A percentile compares a stretch with the other conserved stretches of the same genome.
Evolutionary conservation across 2,113 vertebrate genomes (phyloP).

Genomic region (Todiramphus chloris): DNA sequence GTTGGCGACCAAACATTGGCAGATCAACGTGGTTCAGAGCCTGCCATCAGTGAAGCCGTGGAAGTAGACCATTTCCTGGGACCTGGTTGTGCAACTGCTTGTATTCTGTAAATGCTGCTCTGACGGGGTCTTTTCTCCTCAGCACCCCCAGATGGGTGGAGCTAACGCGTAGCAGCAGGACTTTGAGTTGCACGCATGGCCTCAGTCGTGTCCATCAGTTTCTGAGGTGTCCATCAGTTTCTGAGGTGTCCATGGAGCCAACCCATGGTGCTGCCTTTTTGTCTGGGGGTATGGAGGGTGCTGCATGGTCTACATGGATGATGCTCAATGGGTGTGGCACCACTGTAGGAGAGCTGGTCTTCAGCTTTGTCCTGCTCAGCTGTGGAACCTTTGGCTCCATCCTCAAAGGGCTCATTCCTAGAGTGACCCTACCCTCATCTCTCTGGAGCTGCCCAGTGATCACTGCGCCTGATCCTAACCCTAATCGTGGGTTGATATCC

Average conservation of each 20-base stretch:
- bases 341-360: not conserved
- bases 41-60: not conserved
- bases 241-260: not conserved
- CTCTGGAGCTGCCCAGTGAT: not conserved
- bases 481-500: not conserved
- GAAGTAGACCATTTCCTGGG: not conserved
- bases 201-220: accelerated
- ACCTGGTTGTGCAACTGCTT: not conserved
- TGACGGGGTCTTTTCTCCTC: not conserved
- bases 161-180: not conserved
- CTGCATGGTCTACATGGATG: not conserved
- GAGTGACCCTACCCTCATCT: not conserved
- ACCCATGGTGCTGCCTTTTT: accelerated
- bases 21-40: not conserved
- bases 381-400: not conserved
- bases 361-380: not conserved
- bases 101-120: not conserved
- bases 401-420: not conserved
- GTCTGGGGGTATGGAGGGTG: not conserved
- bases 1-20: not conserved
- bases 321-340: not conserved
- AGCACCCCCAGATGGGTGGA: not conserved
- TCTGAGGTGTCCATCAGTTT: not conserved
- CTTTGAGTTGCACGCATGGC: not conserved
- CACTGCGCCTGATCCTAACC: not conserved